phyloP scores from a whole-genome alignment of 2,888 invertebrate genomes.

The Diplolepis rosae region DNA sequence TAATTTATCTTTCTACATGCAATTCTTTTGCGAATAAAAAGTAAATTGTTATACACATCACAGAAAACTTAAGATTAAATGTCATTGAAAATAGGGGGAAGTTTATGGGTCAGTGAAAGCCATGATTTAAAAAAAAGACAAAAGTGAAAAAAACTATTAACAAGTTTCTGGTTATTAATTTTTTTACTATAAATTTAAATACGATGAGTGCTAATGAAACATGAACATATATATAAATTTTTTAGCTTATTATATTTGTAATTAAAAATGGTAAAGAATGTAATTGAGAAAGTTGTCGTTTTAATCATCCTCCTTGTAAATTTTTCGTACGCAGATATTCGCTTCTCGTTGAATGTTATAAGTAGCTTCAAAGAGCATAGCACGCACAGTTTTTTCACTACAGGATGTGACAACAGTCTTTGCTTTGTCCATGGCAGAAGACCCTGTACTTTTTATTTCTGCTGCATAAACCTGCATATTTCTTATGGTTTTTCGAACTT shows the following conservation, averaged over 20 bases:
- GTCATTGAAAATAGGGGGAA: too few relatives aligned
- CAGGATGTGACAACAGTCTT: slow-evolving; percentile 31
- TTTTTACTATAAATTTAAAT: too few relatives aligned
- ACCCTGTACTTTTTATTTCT: slow-evolving; percentile 14
- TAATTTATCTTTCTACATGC: neutral
- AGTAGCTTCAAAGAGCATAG: slow-evolving; percentile 18
- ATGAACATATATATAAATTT: too few relatives aligned
- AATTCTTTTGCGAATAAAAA: too few relatives aligned
- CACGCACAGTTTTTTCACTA: slow-evolving; percentile 22
- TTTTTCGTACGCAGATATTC: slow-evolving; percentile 8
- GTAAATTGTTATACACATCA: too few relatives aligned
- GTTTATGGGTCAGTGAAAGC: too few relatives aligned
- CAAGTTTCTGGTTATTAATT: too few relatives aligned
- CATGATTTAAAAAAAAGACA: too few relatives aligned
- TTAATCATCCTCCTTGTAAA: slow-evolving; percentile 1
- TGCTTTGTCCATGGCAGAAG: slow-evolving; percentile 23
- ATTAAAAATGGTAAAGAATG: neutral
- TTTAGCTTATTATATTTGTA: too few relatives aligned
- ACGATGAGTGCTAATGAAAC: too few relatives aligned
- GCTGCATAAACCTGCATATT: slow-evolving; percentile 7
- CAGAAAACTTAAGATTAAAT: too few relatives aligned
- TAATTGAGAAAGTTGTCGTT: neutral
- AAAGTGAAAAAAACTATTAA: too few relatives aligned
- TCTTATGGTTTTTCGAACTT: slow-evolving; percentile 5
- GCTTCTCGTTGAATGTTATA: slow-evolving; percentile 24